These are phyloP conservation scores for Peromyscus nudipes DNA, from an alignment of 2,797 vertebrate genomes.

Conservation along the genomic window DNA sequence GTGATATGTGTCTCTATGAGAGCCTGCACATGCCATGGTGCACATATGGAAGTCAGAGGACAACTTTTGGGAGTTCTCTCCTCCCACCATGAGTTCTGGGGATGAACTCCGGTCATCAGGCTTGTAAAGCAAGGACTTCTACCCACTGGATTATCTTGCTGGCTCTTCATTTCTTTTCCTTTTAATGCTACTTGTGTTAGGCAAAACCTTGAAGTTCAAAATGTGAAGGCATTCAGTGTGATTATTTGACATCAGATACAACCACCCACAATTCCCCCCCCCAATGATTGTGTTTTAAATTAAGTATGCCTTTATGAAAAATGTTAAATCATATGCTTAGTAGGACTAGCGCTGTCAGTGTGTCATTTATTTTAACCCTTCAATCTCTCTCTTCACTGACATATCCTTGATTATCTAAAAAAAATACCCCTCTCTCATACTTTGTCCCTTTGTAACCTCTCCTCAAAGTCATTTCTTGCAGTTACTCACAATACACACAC, in stretches of 20 bases:
- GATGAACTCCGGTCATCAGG: neutral
- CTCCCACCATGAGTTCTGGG: neutral
- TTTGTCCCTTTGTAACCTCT: neutral
- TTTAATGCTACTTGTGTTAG: neutral
- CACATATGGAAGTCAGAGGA: neutral
- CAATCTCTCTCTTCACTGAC: neutral
- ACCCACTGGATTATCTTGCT: neutral
- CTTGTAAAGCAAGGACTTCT: neutral
- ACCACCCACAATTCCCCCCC: neutral
- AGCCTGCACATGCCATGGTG: neutral
- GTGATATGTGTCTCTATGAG: neutral
- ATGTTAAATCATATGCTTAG: neutral
- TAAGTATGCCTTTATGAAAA: neutral
- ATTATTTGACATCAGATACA: conserved; percentile 6
- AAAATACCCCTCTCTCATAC: neutral
- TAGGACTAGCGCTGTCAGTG: neutral
- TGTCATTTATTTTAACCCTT: neutral
- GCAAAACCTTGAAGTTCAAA: conserved; percentile 20
- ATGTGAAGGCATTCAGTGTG: neutral
- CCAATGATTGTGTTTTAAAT: conserved; percentile 44
- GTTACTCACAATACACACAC: accelerated
- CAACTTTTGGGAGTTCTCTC: neutral
- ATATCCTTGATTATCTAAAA: neutral
- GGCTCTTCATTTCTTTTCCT: conserved; percentile 14
- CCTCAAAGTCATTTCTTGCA: neutral